These are phyloP conservation scores for Corbicula japonica DNA, from an alignment of 2,888 invertebrate genomes.

Conservation along the genomic window DNA sequence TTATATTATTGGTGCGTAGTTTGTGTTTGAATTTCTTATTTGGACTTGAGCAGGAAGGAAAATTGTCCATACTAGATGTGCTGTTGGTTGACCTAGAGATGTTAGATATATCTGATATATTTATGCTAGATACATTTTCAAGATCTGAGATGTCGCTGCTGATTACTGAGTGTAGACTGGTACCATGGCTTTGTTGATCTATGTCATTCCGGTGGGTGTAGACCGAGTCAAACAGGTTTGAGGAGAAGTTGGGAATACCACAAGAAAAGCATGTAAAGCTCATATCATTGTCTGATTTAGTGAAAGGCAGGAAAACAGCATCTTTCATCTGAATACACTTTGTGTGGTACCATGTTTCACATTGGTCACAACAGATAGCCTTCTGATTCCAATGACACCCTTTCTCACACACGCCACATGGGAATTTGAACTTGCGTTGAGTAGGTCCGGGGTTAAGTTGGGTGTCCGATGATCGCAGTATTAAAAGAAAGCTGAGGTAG, in stretches of 20 bases:
- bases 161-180: conserved; percentile 2
- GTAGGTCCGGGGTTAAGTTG: conserved; percentile 26
- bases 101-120: neutral
- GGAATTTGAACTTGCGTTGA: conserved; percentile 11
- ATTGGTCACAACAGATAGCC: neutral
- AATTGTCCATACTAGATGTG: too few relatives aligned
- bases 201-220: neutral
- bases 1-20: too few relatives aligned
- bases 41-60: too few relatives aligned
- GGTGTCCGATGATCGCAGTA: conserved; percentile 16
- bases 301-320: conserved; percentile 19
- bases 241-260: conserved; percentile 14
- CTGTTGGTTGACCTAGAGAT: neutral
- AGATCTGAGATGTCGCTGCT: conserved; percentile 8
- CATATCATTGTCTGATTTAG: conserved; percentile 31
- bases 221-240: conserved; percentile 18
- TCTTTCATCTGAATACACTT: conserved; percentile 16
- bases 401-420: conserved; percentile 3
- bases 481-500: conserved; percentile 16
- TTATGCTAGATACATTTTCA: neutral
- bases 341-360: neutral
- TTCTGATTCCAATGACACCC: conserved; percentile 16
- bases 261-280: conserved; percentile 1
- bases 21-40: too few relatives aligned
- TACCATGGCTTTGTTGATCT: neutral